Evolutionary conservation across 1,140 invertebrate genomes (phyloP).

Genomic region (Dinothrombium tinctorium): DNA sequence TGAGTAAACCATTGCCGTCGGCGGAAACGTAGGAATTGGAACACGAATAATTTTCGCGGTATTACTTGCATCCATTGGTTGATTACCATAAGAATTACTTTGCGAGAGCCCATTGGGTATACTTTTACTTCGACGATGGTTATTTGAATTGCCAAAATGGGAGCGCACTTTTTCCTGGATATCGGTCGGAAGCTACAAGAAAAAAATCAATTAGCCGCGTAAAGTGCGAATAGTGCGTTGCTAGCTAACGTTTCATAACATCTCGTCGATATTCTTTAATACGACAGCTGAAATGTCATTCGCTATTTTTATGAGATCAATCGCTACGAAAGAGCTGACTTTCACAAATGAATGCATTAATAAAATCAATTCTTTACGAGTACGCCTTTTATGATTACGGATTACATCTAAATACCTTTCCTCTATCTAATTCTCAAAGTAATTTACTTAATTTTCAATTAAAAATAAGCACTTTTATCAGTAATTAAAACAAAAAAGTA

Average conservation of each 20-base stretch:
- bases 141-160: background rate
- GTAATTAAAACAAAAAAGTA: too few species aligned
- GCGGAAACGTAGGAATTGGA: slow-evolving; percentile 57
- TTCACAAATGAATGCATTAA: too few species aligned
- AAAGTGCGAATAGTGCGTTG: background rate
- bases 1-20: slow-evolving; percentile 66
- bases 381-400: too few species aligned
- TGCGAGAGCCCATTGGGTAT: background rate
- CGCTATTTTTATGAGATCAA: too few species aligned
- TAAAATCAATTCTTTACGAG: too few species aligned
- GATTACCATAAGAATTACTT: background rate
- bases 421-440: too few species aligned
- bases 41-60: slow-evolving; percentile 42
- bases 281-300: too few species aligned
- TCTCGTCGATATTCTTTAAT: too few species aligned
- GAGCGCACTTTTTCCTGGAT: background rate
- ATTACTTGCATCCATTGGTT: background rate
- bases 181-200: slow-evolving; percentile 1
- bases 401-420: too few species aligned
- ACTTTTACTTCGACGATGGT: background rate
- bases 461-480: too few species aligned
- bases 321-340: too few species aligned
- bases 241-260: background rate
- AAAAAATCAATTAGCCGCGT: background rate
- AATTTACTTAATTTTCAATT: too few species aligned